Percentiles rank a stretch among this genome's conserved stretches.
phyloP scores from a whole-genome alignment of 2,797 vertebrate species.

The Leptoclinus maculatus region DNA sequence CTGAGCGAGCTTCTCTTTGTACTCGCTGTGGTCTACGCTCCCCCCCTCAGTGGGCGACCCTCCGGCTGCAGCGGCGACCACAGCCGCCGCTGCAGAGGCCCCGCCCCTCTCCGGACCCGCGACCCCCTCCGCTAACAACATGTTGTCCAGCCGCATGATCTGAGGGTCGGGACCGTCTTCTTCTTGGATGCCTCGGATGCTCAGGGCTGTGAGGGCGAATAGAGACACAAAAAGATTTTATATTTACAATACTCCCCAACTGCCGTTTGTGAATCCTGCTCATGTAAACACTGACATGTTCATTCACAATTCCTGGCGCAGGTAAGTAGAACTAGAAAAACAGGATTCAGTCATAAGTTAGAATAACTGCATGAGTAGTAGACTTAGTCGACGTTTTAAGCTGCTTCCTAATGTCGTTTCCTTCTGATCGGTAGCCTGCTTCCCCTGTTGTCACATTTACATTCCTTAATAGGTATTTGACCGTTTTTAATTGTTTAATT shows the following conservation, averaged over 20 bases:
- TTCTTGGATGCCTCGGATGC: slow-evolving; percentile 78
- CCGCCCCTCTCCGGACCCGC: slow-evolving; percentile 82
- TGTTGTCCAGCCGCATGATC: slow-evolving; percentile 84
- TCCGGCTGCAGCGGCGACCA: slow-evolving; percentile 73
- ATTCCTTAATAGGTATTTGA: not conserved
- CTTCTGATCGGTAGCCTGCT: not conserved
- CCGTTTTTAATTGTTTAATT: not conserved
- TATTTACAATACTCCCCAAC: not conserved
- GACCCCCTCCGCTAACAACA: slow-evolving; percentile 86
- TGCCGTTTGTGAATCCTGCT: not conserved
- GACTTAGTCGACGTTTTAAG: not conserved
- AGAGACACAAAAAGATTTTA: not conserved
- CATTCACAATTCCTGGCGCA: not conserved
- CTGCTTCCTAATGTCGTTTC: not conserved
- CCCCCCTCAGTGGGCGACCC: slow-evolving; percentile 79
- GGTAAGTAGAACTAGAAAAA: slow-evolving; percentile 1
- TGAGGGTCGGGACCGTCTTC: slow-evolving; percentile 82
- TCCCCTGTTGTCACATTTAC: not conserved
- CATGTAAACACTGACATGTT: not conserved
- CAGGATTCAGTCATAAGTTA: not conserved
- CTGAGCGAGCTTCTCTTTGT: slow-evolving; percentile 86
- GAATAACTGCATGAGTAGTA: not conserved
- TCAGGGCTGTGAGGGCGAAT: slow-evolving; percentile 69
- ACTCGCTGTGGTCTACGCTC: slow-evolving; percentile 83
- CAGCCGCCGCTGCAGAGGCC: slow-evolving; percentile 76